Conservation (phyloP, 2,113 vertebrate species). For the Felis catus region DNA sequence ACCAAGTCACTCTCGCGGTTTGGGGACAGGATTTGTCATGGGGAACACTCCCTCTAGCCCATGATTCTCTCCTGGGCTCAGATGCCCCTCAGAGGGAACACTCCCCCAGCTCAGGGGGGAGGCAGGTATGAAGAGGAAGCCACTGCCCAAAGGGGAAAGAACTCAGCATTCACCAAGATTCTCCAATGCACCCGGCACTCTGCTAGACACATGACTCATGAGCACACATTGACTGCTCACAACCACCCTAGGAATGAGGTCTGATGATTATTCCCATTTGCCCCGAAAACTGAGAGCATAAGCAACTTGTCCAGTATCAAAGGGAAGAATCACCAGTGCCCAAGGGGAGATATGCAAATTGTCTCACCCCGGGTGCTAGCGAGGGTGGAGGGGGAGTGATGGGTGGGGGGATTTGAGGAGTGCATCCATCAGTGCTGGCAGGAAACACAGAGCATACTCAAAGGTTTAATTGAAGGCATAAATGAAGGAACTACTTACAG, state of each 20-base stretch:
- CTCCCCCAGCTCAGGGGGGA: background rate
- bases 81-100: background rate
- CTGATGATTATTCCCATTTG: background rate
- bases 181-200: background rate
- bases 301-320: background rate
- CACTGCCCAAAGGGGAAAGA: background rate
- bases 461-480: background rate
- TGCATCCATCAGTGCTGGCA: background rate
- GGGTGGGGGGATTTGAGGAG: rapidly evolving
- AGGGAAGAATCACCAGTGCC: background rate
- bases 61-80: background rate
- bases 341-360: background rate
- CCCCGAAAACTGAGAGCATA: background rate
- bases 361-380: background rate
- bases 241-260: background rate
- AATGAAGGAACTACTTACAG: background rate
- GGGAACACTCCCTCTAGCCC: background rate
- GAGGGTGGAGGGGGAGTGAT: background rate
- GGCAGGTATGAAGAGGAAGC: background rate
- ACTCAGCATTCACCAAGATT: background rate
- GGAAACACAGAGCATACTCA: background rate
- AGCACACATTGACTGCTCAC: rapidly evolving
- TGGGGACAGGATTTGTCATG: background rate
- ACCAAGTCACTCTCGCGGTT: constrained; percentile 74
- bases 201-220: background rate